Percentiles rank a stretch among this genome's conserved stretches.
phyloP scores from a whole-genome alignment of 2,797 vertebrate species.

The Salmo trutta region DNA sequence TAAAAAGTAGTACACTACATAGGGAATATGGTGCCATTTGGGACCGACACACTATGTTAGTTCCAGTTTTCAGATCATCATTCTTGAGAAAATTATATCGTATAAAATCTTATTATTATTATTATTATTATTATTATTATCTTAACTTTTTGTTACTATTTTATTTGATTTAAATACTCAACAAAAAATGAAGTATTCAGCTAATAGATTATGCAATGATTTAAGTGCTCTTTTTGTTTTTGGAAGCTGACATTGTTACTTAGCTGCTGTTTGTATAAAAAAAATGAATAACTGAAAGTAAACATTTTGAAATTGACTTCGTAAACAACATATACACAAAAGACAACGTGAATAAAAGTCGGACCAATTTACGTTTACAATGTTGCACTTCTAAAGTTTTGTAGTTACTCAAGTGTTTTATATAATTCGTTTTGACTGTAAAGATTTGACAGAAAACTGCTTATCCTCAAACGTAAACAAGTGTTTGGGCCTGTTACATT shows the following conservation, averaged over 20 bases:
- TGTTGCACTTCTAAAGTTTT: constrained; percentile 67
- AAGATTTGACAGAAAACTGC: constrained; percentile 47
- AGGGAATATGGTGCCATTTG: background rate
- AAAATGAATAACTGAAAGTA: background rate
- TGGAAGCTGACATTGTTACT: constrained; percentile 68
- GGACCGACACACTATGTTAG: background rate
- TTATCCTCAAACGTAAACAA: constrained; percentile 43
- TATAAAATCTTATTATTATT: constrained; percentile 56
- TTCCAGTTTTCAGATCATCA: background rate
- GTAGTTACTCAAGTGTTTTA: constrained; percentile 25
- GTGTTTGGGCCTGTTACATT: constrained; percentile 54
- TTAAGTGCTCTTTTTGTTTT: constrained; percentile 64
- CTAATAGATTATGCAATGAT: constrained; percentile 68
- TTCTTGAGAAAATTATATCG: constrained; percentile 16
- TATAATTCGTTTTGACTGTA: constrained; percentile 23
- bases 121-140: background rate
- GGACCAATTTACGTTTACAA: constrained; percentile 65
- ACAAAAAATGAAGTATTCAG: constrained; percentile 63
- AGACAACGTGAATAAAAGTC: constrained; percentile 23
- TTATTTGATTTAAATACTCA: constrained; percentile 42
- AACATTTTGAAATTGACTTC: background rate
- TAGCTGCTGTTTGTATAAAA: constrained; percentile 32
- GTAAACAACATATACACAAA: constrained; percentile 2
- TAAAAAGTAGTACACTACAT: background rate
- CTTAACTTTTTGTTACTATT: background rate